Base-by-base conservation (phyloP, 1,140 invertebrate genomes). In the Eupeodes corollae region DNA sequence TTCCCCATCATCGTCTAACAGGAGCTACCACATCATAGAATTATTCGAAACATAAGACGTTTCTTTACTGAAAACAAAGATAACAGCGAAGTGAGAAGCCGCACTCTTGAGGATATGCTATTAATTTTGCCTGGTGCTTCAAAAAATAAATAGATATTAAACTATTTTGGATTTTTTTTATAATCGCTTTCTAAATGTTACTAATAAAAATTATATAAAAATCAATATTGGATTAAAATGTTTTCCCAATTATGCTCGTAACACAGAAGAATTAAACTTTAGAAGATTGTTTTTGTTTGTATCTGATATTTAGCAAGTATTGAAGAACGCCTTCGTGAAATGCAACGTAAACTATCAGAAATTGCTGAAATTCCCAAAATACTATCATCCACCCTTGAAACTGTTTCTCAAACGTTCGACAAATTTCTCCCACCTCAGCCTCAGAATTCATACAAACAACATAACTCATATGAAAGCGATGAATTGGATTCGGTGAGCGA, bases 11-110 rank as follows among this genome's bases (percentile, higher is more conserved):
- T n/a, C 39, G 18, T 15, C 39, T 14, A 21, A 34, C 38, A 68
- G 63, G 66, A 68, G 50, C 52, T 64, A 54, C 66, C 66, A 40
- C 66, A 68, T 49, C 63, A 68, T 58, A 59, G 66, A 51, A 67
- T 68, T 50, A 52, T 68, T 35, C 50, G 60, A 37, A 68, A 68
- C 52, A 68, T 68, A 42, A 48, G 57, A 15, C 65, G 66, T 40
- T 66, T 68, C 55, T 67, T 68, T 52, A 53, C 56, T 6, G 65
- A 68, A 53, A 61, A 61, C 34, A 62, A 63, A 48, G 61, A 68
- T 32, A 67, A 68, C 49, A 51, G 55, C 19, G 65, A 66, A 52
- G 44, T 67, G 35, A 56, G 58, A 47, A 51, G 49, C 47, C 63
- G 56, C 46, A 64, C 61, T 48, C 56, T 68, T 41, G 66, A 68